phyloP scores from a whole-genome alignment of 2,888 invertebrate genomes.

The Hetaerina titia region DNA sequence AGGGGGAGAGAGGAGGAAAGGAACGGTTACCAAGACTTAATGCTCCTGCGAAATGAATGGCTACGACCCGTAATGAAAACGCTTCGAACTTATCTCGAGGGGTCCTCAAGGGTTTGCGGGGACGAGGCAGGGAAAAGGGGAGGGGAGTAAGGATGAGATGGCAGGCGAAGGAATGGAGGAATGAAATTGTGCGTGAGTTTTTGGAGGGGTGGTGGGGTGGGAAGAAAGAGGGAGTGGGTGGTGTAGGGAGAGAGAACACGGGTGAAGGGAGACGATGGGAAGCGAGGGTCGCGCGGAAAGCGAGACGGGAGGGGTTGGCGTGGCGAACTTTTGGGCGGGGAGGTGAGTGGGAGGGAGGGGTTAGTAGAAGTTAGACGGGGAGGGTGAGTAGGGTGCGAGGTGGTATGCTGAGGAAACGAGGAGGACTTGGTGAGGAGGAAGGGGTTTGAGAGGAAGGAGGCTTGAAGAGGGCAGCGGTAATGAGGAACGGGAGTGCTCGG shows the following conservation, averaged over 20 bases:
- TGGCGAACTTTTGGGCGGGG: too few species aligned
- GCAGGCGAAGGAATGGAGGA: neutral
- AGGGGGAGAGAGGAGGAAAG: neutral
- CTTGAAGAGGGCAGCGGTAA: neutral
- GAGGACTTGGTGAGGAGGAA: neutral
- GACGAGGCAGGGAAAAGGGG: neutral
- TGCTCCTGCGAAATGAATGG: constrained; percentile 21
- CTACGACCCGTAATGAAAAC: constrained; percentile 52
- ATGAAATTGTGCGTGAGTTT: neutral
- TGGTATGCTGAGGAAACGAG: neutral
- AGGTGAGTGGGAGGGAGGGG: neutral
- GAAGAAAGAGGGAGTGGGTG: neutral
- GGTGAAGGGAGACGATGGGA: neutral
- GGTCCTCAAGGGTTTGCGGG: neutral
- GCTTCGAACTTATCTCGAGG: constrained; percentile 46
- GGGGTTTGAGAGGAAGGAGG: neutral
- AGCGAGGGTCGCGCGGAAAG: neutral
- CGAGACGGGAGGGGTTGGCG: neutral
- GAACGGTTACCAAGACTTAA: constrained; percentile 7
- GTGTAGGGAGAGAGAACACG: neutral
- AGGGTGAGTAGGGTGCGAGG: neutral
- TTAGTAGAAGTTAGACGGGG: neutral
- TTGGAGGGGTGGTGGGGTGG: neutral
- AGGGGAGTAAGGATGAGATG: neutral
- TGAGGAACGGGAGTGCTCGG: constrained; percentile 29